Percentiles rank a stretch among this genome's conserved stretches.
Conservation (phyloP, 1,140 invertebrate genomes). For the Chionoecetes opilio region DNA sequence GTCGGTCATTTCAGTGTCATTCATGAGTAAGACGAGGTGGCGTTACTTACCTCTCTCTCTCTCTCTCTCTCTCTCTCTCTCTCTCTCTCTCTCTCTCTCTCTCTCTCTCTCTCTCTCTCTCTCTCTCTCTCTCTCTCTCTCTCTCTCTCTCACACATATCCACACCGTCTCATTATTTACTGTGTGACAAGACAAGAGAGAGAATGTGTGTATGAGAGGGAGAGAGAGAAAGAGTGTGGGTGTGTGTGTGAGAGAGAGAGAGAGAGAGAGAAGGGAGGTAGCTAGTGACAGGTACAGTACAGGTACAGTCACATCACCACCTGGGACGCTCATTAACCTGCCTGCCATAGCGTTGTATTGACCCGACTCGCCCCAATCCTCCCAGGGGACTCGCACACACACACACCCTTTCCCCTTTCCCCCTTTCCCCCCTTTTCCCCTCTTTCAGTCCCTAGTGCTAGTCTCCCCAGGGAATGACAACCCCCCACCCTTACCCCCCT, state of each 20-base stretch:
- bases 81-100: conserved; percentile 12
- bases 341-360: neutral
- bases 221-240: too few relatives aligned
- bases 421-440: too few relatives aligned
- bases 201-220: too few relatives aligned
- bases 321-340: conserved; percentile 4
- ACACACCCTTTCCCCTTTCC: too few relatives aligned
- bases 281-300: too few relatives aligned
- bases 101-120: conserved; percentile 11
- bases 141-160: too few relatives aligned
- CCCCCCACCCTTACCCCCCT: too few relatives aligned
- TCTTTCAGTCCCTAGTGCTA: too few relatives aligned
- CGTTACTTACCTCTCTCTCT: neutral
- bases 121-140: neutral
- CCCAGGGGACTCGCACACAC: too few relatives aligned
- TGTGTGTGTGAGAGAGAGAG: neutral
- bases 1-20: neutral
- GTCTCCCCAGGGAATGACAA: too few relatives aligned
- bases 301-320: neutral
- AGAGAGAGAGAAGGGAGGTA: neutral
- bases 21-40: neutral
- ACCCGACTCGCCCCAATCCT: neutral
- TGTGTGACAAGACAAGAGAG: too few relatives aligned
- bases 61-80: neutral
- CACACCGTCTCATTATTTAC: too few relatives aligned